Conservation (phyloP, 2,888 invertebrate species). For the Limnephilus marmoratus region DNA sequence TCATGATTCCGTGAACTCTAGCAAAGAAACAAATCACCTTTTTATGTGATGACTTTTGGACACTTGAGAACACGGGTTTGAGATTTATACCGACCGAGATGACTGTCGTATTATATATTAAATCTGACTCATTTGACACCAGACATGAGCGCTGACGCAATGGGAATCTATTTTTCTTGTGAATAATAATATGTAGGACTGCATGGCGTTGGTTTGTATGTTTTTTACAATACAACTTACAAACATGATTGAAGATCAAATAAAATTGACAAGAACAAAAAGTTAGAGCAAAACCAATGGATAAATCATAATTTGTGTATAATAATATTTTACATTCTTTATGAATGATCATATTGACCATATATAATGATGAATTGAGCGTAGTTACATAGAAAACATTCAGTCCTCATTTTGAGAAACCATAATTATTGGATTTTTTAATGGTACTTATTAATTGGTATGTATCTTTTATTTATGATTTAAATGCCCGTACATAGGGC, state of each 20-base stretch:
- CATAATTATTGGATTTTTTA: too few relatives aligned
- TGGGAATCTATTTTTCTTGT: background rate
- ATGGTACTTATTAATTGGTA: too few relatives aligned
- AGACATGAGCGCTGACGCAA: background rate
- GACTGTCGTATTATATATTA: background rate
- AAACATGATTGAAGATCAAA: background rate
- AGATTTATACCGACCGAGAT: background rate
- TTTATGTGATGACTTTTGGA: constrained; percentile 18
- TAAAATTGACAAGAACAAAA: background rate
- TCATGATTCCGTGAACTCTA: constrained; percentile 31
- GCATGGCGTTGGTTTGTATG: background rate
- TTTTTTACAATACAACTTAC: background rate
- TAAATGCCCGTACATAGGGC: too few relatives aligned
- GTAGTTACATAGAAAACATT: background rate
- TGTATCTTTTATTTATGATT: too few relatives aligned
- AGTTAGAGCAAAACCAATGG: background rate
- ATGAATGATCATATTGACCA: background rate
- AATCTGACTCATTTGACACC: constrained; percentile 3
- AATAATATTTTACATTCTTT: background rate
- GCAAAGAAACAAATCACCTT: background rate
- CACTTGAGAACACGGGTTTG: background rate
- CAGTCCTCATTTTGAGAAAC: too few relatives aligned
- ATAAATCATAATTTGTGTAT: background rate
- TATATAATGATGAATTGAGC: background rate
- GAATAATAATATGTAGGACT: background rate